Base-by-base conservation (phyloP, 2,797 vertebrate species). In the Pseudopleuronectes americanus region DNA sequence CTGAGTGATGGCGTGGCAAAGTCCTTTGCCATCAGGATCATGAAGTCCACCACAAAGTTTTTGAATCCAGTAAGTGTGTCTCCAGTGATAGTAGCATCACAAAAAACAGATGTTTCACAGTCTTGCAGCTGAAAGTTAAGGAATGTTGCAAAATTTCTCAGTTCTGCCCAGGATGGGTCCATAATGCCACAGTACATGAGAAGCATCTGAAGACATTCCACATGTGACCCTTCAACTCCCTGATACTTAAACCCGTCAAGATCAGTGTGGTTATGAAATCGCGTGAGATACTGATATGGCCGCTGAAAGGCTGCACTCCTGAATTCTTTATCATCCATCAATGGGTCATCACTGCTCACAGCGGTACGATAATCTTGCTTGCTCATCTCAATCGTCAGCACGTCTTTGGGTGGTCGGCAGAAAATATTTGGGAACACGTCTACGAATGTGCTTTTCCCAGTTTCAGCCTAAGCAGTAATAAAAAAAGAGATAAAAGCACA, bases 21-120 rank as follows among this genome's bases (percentile, higher is more conserved):
- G 83, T 99, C 98, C 51, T 96, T 96, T 0, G 98, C 98, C 98
- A 99, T 99, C 41, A 97, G 71, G 86, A 99, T 97, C 98, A 99
- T 98, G 88, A 99, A 99, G 68, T 94, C 84, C 7, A 99, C 97
- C 5, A 99, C 97, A 85, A 99, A 99, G 68, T 87, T 95, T 93
- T 96, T 99, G 89, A 99, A 99, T 49, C 98, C 97, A 4, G 41
- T 56, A 57, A 99, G 72, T 0, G 94, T 95, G 85, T 99, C 98
- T 28, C 92, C 90, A 7, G 92, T 90, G 21, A 96, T 89, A 0
- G 2, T 6, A 4, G 87, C 67, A 24, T 97, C 78, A 84, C 98
- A 99, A 55, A 99, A 99, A 26, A 94, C 90, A 2, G 98, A 99
- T 1, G 88, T 90, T 84, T 99, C 98, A 23, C 96, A 97, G 80